These are phyloP conservation scores for Drosophila varians DNA, from an alignment of 1,140 invertebrate genomes.

Conservation along the genomic window DNA sequence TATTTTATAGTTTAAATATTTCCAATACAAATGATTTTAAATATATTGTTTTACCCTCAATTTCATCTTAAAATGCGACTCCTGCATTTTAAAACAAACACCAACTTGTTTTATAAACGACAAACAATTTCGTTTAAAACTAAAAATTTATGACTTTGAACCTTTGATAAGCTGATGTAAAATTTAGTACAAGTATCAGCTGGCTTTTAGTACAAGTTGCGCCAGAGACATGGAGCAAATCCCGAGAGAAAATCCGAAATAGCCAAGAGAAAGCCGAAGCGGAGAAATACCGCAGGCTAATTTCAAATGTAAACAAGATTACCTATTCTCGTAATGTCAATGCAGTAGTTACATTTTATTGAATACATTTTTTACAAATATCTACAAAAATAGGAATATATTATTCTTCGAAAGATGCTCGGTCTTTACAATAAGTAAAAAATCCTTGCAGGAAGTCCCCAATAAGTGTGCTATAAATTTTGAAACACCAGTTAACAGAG, in stretches of 20 bases:
- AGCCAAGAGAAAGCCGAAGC: not conserved
- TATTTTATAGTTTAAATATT: no score
- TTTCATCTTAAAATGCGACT: no score
- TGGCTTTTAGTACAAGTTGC: conserved; percentile 59
- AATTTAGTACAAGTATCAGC: conserved; percentile 57
- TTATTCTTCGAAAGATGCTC: not conserved
- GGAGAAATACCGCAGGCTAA: conserved; percentile 36
- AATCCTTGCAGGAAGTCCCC: conserved; percentile 2
- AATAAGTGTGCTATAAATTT: conserved; percentile 38
- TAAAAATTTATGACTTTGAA: not conserved
- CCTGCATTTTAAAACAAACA: no score
- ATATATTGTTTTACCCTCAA: no score
- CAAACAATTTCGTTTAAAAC: not conserved
- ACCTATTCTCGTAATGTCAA: conserved; percentile 49
- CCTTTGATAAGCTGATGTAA: not conserved
- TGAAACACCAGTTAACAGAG: conserved; percentile 16
- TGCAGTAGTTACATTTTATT: not conserved
- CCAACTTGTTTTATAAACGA: no score
- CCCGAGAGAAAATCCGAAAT: conserved; percentile 2
- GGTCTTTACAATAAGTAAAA: not conserved
- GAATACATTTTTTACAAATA: not conserved
- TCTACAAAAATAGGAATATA: not conserved
- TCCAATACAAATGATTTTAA: no score
- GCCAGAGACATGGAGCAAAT: conserved; percentile 1
- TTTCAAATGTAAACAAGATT: conserved; percentile 68